Percentiles rank a stretch among this genome's conserved stretches.
These are phyloP conservation scores for Trichomycterus rosablanca DNA, from an alignment of 2,113 vertebrate species.

Conservation along the genomic window DNA sequence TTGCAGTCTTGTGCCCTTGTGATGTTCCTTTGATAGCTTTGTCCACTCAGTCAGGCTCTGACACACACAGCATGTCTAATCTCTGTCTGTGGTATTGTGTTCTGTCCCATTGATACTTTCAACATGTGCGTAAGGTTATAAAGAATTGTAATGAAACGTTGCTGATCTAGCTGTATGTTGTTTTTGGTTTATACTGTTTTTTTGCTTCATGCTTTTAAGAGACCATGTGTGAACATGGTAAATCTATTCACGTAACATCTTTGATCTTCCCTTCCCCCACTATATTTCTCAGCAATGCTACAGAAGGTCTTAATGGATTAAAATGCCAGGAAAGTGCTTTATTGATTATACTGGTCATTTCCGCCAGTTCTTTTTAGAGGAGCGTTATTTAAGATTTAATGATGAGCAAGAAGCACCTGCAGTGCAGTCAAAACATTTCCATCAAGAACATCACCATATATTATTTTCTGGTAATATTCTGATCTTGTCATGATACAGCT, in stretches of 20 bases:
- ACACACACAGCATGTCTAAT: conserved; percentile 21
- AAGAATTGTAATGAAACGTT: neutral
- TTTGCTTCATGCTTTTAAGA: too few relatives aligned
- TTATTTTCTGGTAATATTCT: too few relatives aligned
- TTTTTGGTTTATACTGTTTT: too few relatives aligned
- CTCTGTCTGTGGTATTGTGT: conserved; percentile 28
- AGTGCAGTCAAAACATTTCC: neutral
- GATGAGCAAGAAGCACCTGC: conserved; percentile 43
- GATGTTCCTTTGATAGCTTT: conserved; percentile 15
- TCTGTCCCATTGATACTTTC: neutral
- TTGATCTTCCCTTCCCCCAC: neutral
- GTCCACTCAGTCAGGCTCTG: conserved; percentile 25
- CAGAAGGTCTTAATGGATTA: conserved; percentile 66
- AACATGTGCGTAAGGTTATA: neutral
- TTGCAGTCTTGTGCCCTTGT: conserved; percentile 11
- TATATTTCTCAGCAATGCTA: conserved; percentile 39
- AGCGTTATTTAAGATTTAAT: conserved; percentile 60
- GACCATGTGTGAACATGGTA: too few relatives aligned
- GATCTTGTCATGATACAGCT: too few relatives aligned
- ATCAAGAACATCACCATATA: too few relatives aligned
- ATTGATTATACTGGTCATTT: conserved; percentile 66
- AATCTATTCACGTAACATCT: conserved; percentile 14
- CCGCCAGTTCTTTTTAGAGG: conserved; percentile 41
- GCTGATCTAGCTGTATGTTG: too few relatives aligned
- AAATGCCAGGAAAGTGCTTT: conserved; percentile 73